These are phyloP conservation scores for Pempheris klunzingeri DNA, from an alignment of 2,797 vertebrate species.

Conservation along the genomic window DNA sequence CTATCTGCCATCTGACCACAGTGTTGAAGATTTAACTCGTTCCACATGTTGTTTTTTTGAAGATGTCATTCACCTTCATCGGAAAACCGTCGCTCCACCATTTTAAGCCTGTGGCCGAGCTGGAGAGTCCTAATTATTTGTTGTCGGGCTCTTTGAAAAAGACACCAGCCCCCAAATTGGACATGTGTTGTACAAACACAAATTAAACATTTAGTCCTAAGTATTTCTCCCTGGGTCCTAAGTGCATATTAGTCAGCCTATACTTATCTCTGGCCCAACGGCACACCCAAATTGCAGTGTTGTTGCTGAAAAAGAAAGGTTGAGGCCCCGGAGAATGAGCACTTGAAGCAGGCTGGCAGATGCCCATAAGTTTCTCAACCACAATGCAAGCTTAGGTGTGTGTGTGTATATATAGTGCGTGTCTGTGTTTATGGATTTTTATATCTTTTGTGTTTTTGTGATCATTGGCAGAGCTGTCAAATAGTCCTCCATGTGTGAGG, in stretches of 20 bases:
- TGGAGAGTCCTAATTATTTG: conserved; percentile 73
- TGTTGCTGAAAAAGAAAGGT: conserved; percentile 76
- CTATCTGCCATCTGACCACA: conserved; percentile 12
- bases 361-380: conserved; percentile 63
- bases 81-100: conserved; percentile 27
- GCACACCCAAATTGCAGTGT: conserved; percentile 83
- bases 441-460: conserved; percentile 33
- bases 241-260: conserved; percentile 82
- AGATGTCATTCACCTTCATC: conserved; percentile 62
- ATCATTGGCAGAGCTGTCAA: conserved; percentile 21
- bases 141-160: conserved; percentile 70
- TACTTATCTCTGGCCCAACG: conserved; percentile 81
- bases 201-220: conserved; percentile 82
- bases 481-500: conserved; percentile 14
- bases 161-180: conserved; percentile 74
- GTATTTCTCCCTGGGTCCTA: conserved; percentile 77
- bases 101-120: conserved; percentile 62
- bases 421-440: conserved; percentile 24
- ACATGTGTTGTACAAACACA: conserved; percentile 82
- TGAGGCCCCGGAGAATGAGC: conserved; percentile 67
- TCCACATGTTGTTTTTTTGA: conserved; percentile 58
- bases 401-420: conserved; percentile 41
- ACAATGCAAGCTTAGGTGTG: conserved; percentile 60
- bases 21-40: conserved; percentile 42
- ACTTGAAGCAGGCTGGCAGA: conserved; percentile 68